A percentile compares a stretch with the other conserved stretches of the same genome.
phyloP scores from a whole-genome alignment of 2,113 vertebrate genomes.

The Neodon shergylaensis region DNA sequence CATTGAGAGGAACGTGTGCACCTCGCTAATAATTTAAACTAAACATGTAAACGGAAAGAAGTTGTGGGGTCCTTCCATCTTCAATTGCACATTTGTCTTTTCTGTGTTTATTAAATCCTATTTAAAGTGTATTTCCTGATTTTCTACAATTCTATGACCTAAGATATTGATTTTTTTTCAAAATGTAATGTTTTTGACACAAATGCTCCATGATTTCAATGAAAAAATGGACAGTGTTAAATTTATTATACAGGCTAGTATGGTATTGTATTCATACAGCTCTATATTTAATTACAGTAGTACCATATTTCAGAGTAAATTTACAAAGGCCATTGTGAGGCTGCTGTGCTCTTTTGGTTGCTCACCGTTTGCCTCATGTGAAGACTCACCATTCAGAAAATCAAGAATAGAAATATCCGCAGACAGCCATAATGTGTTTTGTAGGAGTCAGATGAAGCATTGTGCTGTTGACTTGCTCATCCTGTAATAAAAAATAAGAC shows the following conservation, averaged over 20 bases:
- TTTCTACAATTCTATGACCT: conserved; percentile 43
- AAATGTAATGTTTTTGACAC: conserved; percentile 59
- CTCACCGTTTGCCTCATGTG: not conserved
- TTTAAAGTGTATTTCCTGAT: conserved; percentile 9
- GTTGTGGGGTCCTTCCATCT: not conserved
- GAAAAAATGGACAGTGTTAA: conserved; percentile 26
- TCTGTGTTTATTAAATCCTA: conserved; percentile 54
- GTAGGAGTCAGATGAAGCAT: not conserved
- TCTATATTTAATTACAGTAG: not conserved
- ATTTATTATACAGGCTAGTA: conserved; percentile 36
- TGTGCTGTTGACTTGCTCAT: conserved; percentile 44
- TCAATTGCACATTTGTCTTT: not conserved
- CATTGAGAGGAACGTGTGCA: not conserved
- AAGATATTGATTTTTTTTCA: conserved; percentile 54
- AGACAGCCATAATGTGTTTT: not conserved
- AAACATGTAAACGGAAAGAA: conserved; percentile 23
- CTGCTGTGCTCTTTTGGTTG: not conserved
- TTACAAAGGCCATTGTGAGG: not conserved
- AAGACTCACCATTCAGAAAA: not conserved
- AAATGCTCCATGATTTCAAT: not conserved
- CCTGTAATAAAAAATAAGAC: conserved; percentile 70
- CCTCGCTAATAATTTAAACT: conserved; percentile 33
- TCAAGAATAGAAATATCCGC: not conserved
- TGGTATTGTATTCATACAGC: not conserved
- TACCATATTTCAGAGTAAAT: conserved; percentile 48